Base-by-base conservation (phyloP, 1,140 invertebrate genomes). In the Polypedilum pembai region DNA sequence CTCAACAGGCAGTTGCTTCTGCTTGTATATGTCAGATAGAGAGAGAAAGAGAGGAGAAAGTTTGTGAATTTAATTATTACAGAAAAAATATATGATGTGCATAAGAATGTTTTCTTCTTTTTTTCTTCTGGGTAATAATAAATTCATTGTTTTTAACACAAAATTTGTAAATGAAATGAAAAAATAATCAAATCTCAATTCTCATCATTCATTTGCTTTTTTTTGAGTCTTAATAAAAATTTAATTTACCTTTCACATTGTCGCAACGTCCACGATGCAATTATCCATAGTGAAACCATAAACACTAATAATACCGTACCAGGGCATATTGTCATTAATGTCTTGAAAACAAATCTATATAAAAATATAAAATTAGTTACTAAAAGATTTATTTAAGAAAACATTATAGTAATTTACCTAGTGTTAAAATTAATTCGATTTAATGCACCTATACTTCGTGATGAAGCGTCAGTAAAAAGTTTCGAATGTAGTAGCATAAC, bases 391-490 rank as follows among this genome's bases (percentile, higher is more conserved):
- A 17, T 17, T 12, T 66, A 17, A 18, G 4, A 18, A 17, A 18
- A 17, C 4, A 18, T 3, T 8, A 65, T 18, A 65, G n/a, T 17
- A 20, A 20, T 76, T 82, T 81, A 86, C 85, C 91, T 89, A 80
- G 98, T 99, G 85, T 99, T 98, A 88, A 99, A 99, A 86, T 98
- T 99, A 84, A 99, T 99, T 80, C 97, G 90, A 89, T 99, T 99
- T 80, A 99, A 89, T 79, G 98, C 98, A 80, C 96, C 96, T 86
- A 94, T 94, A 85, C 91, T 92, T 80, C 92, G 87, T 73, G 94
- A 96, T 73, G 95, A 98, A 76, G 96, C 96, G 85, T 99, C 97
- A 69, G 97, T 99, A 86, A 99, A 99, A 74, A 99, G 88, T 88
- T 98, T 98, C 83, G 94, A 97, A 86, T 99, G 98, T 78, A 99